Evolutionary conservation across 2,888 invertebrate species (phyloP), one percentile per base, ranked within the genome.

Genomic region (Athripsodes cinereus): DNA sequence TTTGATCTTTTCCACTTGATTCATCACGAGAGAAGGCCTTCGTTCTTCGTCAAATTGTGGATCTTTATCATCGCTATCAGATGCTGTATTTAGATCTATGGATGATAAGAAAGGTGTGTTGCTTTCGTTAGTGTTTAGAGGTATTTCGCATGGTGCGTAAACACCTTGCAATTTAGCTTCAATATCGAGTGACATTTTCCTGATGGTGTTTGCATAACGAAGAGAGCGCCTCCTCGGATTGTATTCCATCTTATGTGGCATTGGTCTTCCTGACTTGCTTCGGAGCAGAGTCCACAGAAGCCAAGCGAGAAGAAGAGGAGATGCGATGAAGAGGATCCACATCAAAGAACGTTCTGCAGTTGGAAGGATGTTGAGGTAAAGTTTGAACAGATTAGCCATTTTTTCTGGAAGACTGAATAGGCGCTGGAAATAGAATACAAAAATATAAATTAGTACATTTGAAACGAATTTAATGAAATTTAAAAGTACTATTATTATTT

Each of bases 331-430:
- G 62, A 84, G 76, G 0, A 77, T 52, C 67, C 85, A 86, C 72
- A 81, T 82, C 0, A 77, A 68, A 0, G 71, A 72, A 58, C 75
- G 73, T 69, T 87, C 85, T 0, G 83, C 76, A 0, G 81, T 66
- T 0, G 92, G 91, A 2, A 89, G 69, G 3, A 88, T 78, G 68
- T 87, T 87, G 2, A 92, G 72, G 69, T 92, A 91, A 11, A 92
- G 70, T 62, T 81, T 79, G 73, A 91, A 91, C 21, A 84, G 82
- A 22, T 78, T 74, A 57, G 80, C 77, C 65, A 92, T 70, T 0
- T 71, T 69, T 1, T 81, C 74, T 0, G 91, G 86, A 2, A 92
- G 75, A 2, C 78, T 73, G 66, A 82, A 78, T 85, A 92, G 82
- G 67, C 84, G 81, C 91, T 90, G 80, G 26, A 72, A 54, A 34